Evolutionary conservation across 2,113 vertebrate species (phyloP).

Genomic region (Neofelis nebulosa): DNA sequence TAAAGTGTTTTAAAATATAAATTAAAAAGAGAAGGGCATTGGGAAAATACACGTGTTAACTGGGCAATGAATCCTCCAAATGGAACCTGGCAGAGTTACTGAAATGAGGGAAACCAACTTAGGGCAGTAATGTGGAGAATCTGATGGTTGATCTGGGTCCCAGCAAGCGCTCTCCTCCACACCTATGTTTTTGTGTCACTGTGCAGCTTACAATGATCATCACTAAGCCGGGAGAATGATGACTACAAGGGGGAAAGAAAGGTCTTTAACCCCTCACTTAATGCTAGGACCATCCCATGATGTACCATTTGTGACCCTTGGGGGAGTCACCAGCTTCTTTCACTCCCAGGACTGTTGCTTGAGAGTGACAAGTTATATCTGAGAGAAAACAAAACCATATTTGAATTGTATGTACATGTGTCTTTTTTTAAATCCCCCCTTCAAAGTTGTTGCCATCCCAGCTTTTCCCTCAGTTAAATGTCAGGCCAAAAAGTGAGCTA

Average conservation of each 20-base stretch:
- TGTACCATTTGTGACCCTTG: neutral
- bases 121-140: neutral
- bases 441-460: neutral
- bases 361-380: neutral
- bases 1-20: constrained; percentile 24
- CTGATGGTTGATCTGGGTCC: neutral
- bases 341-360: neutral
- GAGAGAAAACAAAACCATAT: neutral
- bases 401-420: neutral
- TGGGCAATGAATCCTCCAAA: neutral
- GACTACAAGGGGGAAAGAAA: neutral
- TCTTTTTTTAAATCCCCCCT: neutral
- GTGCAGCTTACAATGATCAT: neutral
- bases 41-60: constrained; percentile 7
- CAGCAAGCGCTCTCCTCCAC: neutral
- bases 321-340: neutral
- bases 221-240: neutral
- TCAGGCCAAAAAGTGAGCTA: constrained; percentile 37
- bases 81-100: neutral
- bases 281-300: neutral
- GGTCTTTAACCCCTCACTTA: neutral
- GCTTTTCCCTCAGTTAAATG: constrained; percentile 31
- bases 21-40: neutral
- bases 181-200: neutral
- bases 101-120: neutral